Evolutionary conservation across 2,888 invertebrate species (phyloP), one percentile per base, ranked within the genome.

Genomic region (Nephrotoma flavescens): DNA sequence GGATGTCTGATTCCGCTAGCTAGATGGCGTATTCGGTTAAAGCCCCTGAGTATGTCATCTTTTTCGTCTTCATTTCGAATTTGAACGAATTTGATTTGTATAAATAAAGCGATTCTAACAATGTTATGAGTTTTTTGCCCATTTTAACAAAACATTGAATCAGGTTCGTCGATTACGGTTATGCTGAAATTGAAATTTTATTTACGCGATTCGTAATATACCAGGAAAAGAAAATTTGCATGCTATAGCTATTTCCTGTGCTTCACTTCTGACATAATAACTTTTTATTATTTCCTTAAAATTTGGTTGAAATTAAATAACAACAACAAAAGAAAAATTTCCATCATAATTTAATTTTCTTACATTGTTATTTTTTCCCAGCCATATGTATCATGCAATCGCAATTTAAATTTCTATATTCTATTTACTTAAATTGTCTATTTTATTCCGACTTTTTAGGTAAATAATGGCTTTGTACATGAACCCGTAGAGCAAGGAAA

Each of bases 401-500:
- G 71, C 0, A 71, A 71, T 44, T 86, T 45, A 42, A 47, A 45
- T 86, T 44, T 57, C 47, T 85, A 83, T 31, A 31, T 87, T 57
- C 9, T 57, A 86, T 57, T 15, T 86, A 42, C 31, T 83, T 83
- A 71, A 71, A 71, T 71, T 71, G 71, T 31, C 31, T 31, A 71
- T 71, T 71, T 31, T 71, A 31, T 71, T 71, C 31, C 31, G 31
- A 71, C 71, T 71, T 89, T 90, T 45, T 88, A 93, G 90, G 96
- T 96, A 90, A 96, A 96, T 90, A 94, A 95, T 89, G 96, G 95
- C 0, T 96, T 95, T 89, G 92, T 96, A 31, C 94, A 94, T 31
- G 96, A 96, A 89, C 95, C 95, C 57, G 95, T 95, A 89, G 94
- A 95, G 89, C 96, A 96, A 89, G 94, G 95, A 86, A 95, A 94